These are phyloP conservation scores for Squalus acanthias DNA, from an alignment of 2,797 vertebrate species.

Conservation along the genomic window DNA sequence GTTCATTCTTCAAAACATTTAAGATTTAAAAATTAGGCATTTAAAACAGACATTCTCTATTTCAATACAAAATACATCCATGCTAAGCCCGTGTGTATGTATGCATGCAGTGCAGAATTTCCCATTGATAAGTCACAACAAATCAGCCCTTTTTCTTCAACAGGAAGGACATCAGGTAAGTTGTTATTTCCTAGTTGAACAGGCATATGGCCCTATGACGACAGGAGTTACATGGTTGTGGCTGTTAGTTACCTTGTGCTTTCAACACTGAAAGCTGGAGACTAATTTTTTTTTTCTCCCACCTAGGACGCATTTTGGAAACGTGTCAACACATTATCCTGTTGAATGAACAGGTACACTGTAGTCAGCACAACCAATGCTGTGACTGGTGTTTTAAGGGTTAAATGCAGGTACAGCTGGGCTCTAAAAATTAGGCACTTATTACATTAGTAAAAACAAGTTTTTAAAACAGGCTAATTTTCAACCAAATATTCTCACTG, in stretches of 20 bases:
- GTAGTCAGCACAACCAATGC: background rate
- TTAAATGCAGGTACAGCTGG: background rate
- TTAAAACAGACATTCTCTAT: conserved; percentile 30
- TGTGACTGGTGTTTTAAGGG: background rate
- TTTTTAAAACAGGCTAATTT: conserved; percentile 32
- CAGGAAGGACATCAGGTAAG: background rate
- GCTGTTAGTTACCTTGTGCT: background rate
- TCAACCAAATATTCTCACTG: conserved; percentile 9
- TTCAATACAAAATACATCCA: conserved; percentile 33
- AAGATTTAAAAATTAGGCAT: conserved; percentile 18
- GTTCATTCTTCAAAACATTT: background rate
- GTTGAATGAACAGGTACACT: background rate
- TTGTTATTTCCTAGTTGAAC: background rate
- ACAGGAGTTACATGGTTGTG: background rate
- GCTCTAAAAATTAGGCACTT: conserved; percentile 34
- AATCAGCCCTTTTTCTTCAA: background rate
- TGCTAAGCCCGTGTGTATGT: background rate
- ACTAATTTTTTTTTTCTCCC: too few species aligned
- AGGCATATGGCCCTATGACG: background rate
- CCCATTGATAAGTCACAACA: background rate
- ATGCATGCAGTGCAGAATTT: conserved; percentile 27
- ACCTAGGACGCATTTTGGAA: background rate
- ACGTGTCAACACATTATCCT: background rate
- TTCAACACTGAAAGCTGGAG: background rate
- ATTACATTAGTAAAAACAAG: conserved; percentile 25